phyloP scores from a whole-genome alignment of 2,888 invertebrate genomes.

The Clitarchus hookeri region DNA sequence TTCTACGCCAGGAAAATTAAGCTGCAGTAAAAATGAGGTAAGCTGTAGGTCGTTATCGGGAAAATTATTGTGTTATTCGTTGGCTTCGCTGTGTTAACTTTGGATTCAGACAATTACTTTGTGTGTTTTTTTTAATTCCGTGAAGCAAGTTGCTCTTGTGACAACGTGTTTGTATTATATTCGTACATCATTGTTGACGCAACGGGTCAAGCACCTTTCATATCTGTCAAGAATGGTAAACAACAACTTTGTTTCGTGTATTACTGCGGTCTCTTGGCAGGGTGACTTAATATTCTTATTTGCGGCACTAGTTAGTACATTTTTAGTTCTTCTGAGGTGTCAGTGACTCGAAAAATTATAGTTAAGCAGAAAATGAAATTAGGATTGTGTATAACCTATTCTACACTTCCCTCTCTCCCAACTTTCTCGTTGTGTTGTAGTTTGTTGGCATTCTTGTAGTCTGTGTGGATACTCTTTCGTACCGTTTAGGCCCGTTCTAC shows the following conservation, averaged over 20 bases:
- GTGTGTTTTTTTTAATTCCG: background rate
- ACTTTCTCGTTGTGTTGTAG: too few relatives aligned
- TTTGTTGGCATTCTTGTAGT: too few relatives aligned
- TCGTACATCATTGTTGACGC: background rate
- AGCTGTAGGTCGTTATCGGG: background rate
- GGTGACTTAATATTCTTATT: too few relatives aligned
- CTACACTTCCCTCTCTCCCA: too few relatives aligned
- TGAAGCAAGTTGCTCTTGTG: background rate
- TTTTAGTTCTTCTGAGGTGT: too few relatives aligned
- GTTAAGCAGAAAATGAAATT: too few relatives aligned
- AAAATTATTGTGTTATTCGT: background rate
- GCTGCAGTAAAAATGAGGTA: background rate
- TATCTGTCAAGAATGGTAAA: slow-evolving; percentile 2
- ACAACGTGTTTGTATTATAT: background rate
- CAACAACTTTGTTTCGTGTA: background rate
- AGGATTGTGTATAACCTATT: too few relatives aligned
- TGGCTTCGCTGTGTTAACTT: background rate
- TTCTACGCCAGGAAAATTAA: background rate
- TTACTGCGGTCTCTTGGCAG: background rate
- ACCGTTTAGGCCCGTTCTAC: too few relatives aligned
- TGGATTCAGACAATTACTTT: background rate
- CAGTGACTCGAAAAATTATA: too few relatives aligned
- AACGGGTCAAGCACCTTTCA: background rate
- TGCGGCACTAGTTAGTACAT: too few relatives aligned
- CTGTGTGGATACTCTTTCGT: too few relatives aligned